Base-by-base conservation (phyloP, 2,113 vertebrate genomes). In the Lycaon pictus region DNA sequence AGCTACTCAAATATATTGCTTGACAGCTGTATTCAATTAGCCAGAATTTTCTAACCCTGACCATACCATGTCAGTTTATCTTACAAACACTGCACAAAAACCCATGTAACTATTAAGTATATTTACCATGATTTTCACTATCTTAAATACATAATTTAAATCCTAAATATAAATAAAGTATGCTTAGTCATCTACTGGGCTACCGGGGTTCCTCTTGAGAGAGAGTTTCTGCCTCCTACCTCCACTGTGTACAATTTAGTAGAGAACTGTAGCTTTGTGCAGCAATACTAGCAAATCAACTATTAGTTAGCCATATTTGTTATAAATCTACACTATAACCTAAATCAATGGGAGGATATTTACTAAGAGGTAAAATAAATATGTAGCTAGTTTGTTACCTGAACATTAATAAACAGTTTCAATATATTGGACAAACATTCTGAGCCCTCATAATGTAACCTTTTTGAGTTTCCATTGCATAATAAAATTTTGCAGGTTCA, bases 91-190 rank as follows among this genome's bases (percentile, higher is more conserved):
- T 80, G 20, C 6, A n/a, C 27, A 92, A 23, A 67, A 89, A 63
- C 5, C 43, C 56, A 7, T 62, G 35, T 60, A 74, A 77, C 72
- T 81, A 55, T 81, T 80, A 87, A 53, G 43, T 55, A 77, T 71
- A 93, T 55, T 74, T 69, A 20, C 6, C 51, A 37, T 35, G 22
- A 43, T 53, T 74, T 17, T 74, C 13, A 43, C 11, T 80, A 15
- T 63, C 95, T 90, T 82, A 85, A 85, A 37, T 4, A 71, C 86
- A 69, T 15, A 81, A 91, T 16, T 81, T 77, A 53, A 90, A 27
- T 74, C 0, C 81, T 82, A 76, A 83, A 81, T 53, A 51, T 90
- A 82, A 96, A 51, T 90, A 82, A 96, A 43, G 13, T 60, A 81
- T 91, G 16, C 56, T 69, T 95, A n/a, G 12, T 88, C 6, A 56